Percentiles rank a stretch among this genome's conserved stretches.
phyloP scores from a whole-genome alignment of 2,797 vertebrate genomes.

The Iguana delicatissima region DNA sequence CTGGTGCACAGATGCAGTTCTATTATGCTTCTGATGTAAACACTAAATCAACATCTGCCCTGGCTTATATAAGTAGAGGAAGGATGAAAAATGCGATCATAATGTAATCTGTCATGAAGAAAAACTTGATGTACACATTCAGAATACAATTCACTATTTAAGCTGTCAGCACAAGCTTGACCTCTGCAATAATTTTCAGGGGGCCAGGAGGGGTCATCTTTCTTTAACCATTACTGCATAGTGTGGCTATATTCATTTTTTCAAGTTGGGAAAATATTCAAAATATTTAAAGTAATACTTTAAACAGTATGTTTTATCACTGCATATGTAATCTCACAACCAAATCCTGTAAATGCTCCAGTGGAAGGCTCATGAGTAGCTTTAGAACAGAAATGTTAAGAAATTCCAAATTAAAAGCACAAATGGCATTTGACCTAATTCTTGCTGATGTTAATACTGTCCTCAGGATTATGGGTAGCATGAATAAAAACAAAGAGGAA shows the following conservation, averaged over 20 bases:
- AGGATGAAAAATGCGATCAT: not conserved
- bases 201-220: not conserved
- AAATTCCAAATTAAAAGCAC: slow-evolving; percentile 14
- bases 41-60: not conserved
- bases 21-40: not conserved
- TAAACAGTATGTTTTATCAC: not conserved
- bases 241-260: not conserved
- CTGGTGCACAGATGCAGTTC: not conserved
- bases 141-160: not conserved
- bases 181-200: not conserved
- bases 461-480: not conserved
- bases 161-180: not conserved
- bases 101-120: not conserved
- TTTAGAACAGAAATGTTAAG: not conserved
- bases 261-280: not conserved
- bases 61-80: not conserved
- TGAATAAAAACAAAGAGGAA: not conserved
- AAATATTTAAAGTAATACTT: not conserved
- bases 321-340: not conserved
- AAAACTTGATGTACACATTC: not conserved
- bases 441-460: not conserved
- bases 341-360: not conserved
- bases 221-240: not conserved
- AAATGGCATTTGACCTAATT: slow-evolving; percentile 4
- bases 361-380: not conserved